Evolutionary conservation across 64 coral and sea anemone species (phyloP), one percentile per base, ranked within the genome.

Genomic region (Platygyra sinensis): DNA sequence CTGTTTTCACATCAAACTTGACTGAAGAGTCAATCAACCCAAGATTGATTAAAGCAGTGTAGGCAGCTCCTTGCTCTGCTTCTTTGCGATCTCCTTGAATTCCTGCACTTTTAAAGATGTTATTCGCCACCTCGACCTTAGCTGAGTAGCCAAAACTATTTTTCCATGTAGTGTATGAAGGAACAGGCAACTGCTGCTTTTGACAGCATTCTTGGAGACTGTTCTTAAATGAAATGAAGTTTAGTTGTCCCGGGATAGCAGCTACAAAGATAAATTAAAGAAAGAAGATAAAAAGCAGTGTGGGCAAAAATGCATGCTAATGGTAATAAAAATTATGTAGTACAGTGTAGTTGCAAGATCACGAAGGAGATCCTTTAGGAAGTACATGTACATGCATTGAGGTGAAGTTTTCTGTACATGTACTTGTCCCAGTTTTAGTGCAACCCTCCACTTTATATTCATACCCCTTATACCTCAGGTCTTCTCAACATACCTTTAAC

Each of bases 141-240:
- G 94, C 82, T 19, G 88, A 85, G 50, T 85, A 87, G 19, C 97
- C 97, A 83, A 93, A 88, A 33, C 60, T 81, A 7, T 83, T 85
- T 72, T 93, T 99, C 38, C 77, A 88, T 16, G 85, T 29, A 22
- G 60, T 54, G 30, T 99, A 99, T 1, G 31, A 25, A 24, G 97
- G 97, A 11, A 99, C 91, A 10, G 87, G 88, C 7, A 91, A 73
- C 20, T 89, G 86, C 46, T 88, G 93, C 49, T 99, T 99, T 60
- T 99, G 97, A 72, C 90, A 90, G 76, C 76, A 99, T 52, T 99
- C 97, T 89, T 99, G 97, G 10, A 99, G 73, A 63, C 90, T 99
- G 87, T 99, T 99, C 82, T 99, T 99, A 86, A 93, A 99, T 74
- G 97, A 99, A 38, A 99, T 96, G 80, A 99, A 99, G 74, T 88